Base-by-base conservation (phyloP, 1,140 invertebrate species). In the Bombus turneri region DNA sequence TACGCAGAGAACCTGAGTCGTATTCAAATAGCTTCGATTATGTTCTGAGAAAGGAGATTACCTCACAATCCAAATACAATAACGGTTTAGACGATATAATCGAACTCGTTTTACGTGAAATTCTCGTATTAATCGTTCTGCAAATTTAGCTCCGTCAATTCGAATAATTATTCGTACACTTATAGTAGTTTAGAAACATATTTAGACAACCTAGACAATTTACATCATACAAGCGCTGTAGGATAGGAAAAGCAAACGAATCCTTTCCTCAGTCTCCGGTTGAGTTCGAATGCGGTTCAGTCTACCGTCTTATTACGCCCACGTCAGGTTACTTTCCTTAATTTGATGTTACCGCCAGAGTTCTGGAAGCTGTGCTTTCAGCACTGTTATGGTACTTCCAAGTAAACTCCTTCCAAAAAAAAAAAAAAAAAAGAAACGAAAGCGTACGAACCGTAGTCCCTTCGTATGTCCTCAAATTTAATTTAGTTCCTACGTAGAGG, bases 251-350 rank as follows among this genome's bases (percentile, higher is more conserved):
- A 34, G 62, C 31, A 34, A 79, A 34, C 10, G 22, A 28, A 66
- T 34, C n/a, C n/a, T 13, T 43, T 39, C 31, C 25, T 22, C 34
- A 13, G 37, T 28, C n/a, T 66, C 13, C n/a, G 15, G n/a, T 31
- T 28, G 62, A 34, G 34, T 43, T 31, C 10, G 41, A 68, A 68
- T 34, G 12, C 13, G 62, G n/a, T 34, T 31, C 62, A 31, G 41
- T 9, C 41, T 25, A 12, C 25, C 77, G 77, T 79, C 62, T 79
- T 79, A 47, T 79, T 34, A 79, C 77, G 31, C 4, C n/a, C 22
- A 37, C 39, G 41, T 47, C 62, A 47, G 18, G 77, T 68, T 43
- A 34, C 77, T 79, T 68, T 68, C 77, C 31, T 79, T 66, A 79
- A 79, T 72, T 72, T 72, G 69, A 72, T 43, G 39, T 72, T 72